Percentiles rank a stretch among this genome's conserved stretches.
These are phyloP conservation scores for Nemapogon koenigi DNA, from an alignment of 2,888 invertebrate genomes.

Conservation along the genomic window DNA sequence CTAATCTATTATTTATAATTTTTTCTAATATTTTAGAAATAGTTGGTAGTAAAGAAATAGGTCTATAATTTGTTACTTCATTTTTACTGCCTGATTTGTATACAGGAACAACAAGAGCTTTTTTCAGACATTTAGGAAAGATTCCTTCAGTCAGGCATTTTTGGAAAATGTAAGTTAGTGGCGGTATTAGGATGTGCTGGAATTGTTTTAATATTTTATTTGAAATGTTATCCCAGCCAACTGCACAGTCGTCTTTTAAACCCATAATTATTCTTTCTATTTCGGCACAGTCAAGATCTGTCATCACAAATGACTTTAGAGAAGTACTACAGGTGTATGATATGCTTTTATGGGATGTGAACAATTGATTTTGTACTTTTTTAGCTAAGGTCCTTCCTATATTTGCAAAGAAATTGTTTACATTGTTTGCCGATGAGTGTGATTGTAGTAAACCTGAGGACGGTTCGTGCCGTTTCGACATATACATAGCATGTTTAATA, in stretches of 20 bases:
- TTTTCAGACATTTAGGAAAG: constrained; percentile 11
- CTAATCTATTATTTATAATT: constrained; percentile 3
- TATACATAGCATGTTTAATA: background rate
- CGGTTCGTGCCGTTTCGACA: background rate
- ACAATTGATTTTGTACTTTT: background rate
- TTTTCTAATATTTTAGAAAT: constrained; percentile 12
- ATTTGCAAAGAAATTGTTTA: constrained; percentile 1
- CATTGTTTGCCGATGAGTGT: constrained; percentile 1
- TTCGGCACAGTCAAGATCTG: constrained; percentile 3
- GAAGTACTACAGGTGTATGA: background rate
- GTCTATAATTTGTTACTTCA: constrained; percentile 9
- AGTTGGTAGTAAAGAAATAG: constrained; percentile 10
- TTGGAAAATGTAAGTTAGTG: background rate
- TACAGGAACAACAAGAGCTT: constrained; percentile 10
- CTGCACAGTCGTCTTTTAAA: constrained; percentile 8
- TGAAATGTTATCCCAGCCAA: constrained; percentile 11
- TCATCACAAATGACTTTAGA: background rate
- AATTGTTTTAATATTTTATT: constrained; percentile 6
- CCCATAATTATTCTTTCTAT: constrained; percentile 4
- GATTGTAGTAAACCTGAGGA: background rate
- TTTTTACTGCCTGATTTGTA: constrained; percentile 8
- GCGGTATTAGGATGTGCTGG: constrained; percentile 2
- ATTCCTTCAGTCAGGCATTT: background rate
- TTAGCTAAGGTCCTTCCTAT: background rate
- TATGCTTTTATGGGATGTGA: constrained; percentile 10